Base-by-base conservation (phyloP, 2,113 vertebrate species). In the Thamnaconus septentrionalis region DNA sequence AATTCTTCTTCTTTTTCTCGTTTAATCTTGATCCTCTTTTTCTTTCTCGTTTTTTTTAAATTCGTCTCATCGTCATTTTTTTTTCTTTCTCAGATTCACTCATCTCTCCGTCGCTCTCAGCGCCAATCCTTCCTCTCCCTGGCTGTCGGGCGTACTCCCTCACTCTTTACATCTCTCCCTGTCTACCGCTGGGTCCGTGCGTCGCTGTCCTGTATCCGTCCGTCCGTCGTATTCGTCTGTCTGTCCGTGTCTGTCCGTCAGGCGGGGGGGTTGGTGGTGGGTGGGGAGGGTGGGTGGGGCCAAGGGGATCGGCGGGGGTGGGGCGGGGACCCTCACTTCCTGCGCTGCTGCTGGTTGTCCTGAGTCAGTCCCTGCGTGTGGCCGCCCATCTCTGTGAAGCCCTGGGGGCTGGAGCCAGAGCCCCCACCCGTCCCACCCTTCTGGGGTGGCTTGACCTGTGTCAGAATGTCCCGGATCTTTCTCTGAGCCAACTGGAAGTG, bases 381-480 rank as follows among this genome's bases (percentile, higher is more conserved):
- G 72, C 83, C 85, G 55, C 84, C 85, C 79, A 84, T 82, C 69
- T 91, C 90, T 41, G 87, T 81, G 60, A 85, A 79, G 78, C 78
- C 85, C 60, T 88, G 88, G 5, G 83, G 84, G 7, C 86, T 69
- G 1, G 90, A 59, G 92, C 78, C 64, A 52, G 92, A 90, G 2
- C 90, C 81, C 69, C 90, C 88, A 53, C 90, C 87, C 74, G 90
- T 87, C 68, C 92, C 93, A 18, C 94, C 93, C 87, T 98, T 97
- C 91, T 98, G 96, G 51, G 92, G 87, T 83, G 95, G 95, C 78
- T 95, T 98, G 56, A 96, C 95, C 88, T 97, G 96, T 7, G 94
- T 94, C 89, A 98, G 90, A 88, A 98, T 98, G 84, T 98, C 96
- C 7, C 95, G 92, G 85, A 98, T 98, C 90, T 96, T 98, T 76